Conservation (phyloP, 1,140 invertebrate genomes). For the Drosophila ercepeae region DNA sequence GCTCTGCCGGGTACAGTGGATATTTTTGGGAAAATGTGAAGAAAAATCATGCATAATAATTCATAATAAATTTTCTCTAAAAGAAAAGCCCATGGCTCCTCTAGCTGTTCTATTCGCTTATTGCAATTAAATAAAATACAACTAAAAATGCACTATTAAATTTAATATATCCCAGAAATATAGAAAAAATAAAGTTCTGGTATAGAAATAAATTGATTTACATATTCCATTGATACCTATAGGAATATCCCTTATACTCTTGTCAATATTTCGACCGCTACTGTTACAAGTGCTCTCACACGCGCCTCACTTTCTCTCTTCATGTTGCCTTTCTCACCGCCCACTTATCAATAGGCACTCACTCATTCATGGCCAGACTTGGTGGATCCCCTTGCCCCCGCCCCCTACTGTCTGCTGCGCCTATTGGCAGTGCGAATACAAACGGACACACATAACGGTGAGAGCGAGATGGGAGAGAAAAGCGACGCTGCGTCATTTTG, state of each 20-base stretch:
- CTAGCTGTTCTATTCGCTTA: too few species aligned
- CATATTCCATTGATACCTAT: too few species aligned
- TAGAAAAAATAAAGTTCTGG: too few species aligned
- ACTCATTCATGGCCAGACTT: conserved; percentile 77
- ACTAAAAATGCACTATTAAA: too few species aligned
- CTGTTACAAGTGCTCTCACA: neutral
- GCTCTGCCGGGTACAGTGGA: conserved; percentile 54
- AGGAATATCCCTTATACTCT: too few species aligned
- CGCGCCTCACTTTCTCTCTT: neutral
- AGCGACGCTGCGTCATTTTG: conserved; percentile 72
- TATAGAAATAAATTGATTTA: too few species aligned
- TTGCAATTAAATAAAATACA: too few species aligned
- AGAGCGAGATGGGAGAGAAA: conserved; percentile 18
- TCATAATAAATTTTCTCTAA: too few species aligned
- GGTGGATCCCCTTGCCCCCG: conserved; percentile 3
- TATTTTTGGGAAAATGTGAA: neutral
- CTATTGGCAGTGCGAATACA: conserved; percentile 58
- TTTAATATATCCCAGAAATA: too few species aligned
- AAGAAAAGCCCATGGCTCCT: too few species aligned
- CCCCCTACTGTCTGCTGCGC: conserved; percentile 37
- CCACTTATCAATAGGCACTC: conserved; percentile 71
- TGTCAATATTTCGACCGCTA: conserved; percentile 1
- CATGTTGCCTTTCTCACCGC: conserved; percentile 45
- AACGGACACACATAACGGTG: neutral
- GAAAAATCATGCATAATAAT: too few species aligned